These are phyloP conservation scores for Drosophila prosaltans DNA, from an alignment of 1,140 invertebrate genomes.

Conservation along the genomic window DNA sequence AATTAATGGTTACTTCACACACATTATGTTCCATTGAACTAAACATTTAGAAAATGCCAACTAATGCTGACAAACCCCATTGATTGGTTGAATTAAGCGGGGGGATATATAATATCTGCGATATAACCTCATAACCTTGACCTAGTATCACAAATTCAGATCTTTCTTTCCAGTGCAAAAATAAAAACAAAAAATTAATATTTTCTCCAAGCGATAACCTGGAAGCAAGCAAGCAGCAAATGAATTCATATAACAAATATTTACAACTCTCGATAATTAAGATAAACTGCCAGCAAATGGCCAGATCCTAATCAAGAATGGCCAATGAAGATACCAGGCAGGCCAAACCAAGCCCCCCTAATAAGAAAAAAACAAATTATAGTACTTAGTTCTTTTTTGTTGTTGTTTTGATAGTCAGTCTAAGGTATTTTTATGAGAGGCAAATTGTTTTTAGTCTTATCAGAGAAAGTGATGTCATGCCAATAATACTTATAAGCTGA, in stretches of 20 bases:
- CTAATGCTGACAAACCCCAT: constrained; percentile 49
- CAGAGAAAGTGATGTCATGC: constrained; percentile 72
- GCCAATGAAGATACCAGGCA: not conserved
- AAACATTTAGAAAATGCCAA: not conserved
- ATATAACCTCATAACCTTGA: constrained; percentile 56
- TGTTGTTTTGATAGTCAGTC: constrained; percentile 45
- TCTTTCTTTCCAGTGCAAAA: constrained; percentile 25
- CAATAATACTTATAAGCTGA: constrained; percentile 22
- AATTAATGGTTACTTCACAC: constrained; percentile 2
- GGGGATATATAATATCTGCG: constrained; percentile 33
- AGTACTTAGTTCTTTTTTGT: not conserved
- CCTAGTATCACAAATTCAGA: constrained; percentile 59
- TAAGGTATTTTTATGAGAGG: constrained; percentile 66
- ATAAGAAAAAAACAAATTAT: constrained; percentile 10
- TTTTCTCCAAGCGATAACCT: constrained; percentile 2
- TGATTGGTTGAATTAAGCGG: not conserved
- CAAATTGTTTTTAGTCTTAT: constrained; percentile 64
- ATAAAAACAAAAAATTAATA: not conserved
- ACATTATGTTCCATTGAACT: constrained; percentile 3
- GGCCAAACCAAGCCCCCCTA: constrained; percentile 33
- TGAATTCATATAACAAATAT: constrained; percentile 28
- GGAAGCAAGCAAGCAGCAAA: not conserved
- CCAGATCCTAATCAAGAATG: constrained; percentile 21
- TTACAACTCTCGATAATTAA: constrained; percentile 31
- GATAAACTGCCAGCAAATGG: constrained; percentile 6